Evolutionary conservation across 2,888 invertebrate species (phyloP).

Genomic region (Pristionchus maxplancki): DNA sequence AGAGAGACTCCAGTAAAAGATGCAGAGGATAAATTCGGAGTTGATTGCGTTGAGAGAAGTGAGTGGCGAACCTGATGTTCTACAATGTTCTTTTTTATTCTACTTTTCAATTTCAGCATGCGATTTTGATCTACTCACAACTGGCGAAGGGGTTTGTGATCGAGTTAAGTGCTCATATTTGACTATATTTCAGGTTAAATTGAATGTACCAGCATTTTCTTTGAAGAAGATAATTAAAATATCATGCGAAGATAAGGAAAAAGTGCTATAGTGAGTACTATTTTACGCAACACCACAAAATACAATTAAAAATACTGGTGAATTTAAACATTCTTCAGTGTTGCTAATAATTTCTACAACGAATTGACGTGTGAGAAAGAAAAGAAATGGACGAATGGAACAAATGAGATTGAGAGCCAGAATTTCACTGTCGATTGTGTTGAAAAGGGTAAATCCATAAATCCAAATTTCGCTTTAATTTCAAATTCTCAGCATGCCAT

Average conservation of each 20-base stretch:
- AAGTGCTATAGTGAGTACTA: neutral
- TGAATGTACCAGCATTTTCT: neutral
- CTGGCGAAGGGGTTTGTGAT: no score
- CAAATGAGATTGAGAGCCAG: neutral
- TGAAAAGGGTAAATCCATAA: neutral
- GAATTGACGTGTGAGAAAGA: neutral
- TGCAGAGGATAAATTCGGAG: neutral
- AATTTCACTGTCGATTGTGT: neutral
- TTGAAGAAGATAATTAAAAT: no score
- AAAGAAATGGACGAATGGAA: neutral
- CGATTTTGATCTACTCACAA: neutral
- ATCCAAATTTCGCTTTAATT: neutral
- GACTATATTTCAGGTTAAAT: constrained; percentile 5
- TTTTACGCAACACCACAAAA: no score
- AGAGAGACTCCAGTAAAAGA: neutral
- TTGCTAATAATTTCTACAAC: neutral
- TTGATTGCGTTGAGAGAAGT: constrained; percentile 1
- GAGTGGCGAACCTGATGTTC: neutral
- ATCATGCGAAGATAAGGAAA: neutral
- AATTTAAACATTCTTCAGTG: neutral
- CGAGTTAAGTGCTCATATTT: neutral
- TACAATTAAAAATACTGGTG: neutral
- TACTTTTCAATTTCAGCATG: neutral
- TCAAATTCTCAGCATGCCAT: neutral
- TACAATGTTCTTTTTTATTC: no score